Evolutionary conservation across 1,140 invertebrate species (phyloP), one percentile per base, ranked within the genome.

Genomic region (Nymphalis io): DNA sequence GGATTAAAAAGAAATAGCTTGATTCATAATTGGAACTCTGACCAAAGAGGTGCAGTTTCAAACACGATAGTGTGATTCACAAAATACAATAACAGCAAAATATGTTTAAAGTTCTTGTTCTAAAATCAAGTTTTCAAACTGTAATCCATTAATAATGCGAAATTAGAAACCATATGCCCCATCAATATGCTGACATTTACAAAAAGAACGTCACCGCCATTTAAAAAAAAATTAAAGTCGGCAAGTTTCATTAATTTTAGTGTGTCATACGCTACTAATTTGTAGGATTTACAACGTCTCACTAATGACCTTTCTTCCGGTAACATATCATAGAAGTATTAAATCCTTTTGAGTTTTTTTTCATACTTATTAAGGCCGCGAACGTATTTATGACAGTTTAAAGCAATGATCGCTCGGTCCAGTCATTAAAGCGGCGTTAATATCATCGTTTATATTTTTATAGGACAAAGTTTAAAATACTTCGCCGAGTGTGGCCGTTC

Each of bases 251-350:
- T 90, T 85, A 89, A 89, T 91, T 83, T 88, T 83, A 84, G 75
- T 88, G 84, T 89, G 85, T 89, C 83, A 85, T 85, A 88, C 79
- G 63, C 78, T 68, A 79, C 83, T 89, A 91, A 89, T 89, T 89
- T 89, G 85, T 89, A 72, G 78, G 86, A 89, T 91, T 89, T 87
- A 91, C 82, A 81, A 74, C 81, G 46, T 53, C 64, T 60, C 70
- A 76, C 80, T 89, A 89, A 91, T 89, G 81, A 79, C 79, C 55
- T 65, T 62, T 80, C 81, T 84, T 89, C 87, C 89, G 84, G 89
- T 62, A 78, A 83, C 84, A 82, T 79, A 89, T 87, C 80, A 81
- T 62, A 72, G 70, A 66, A 76, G 87, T 84, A 84, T 85, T 79
- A 79, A 77, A 81, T 72, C 69, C 72, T 70, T 78, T 82, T 76